These are phyloP conservation scores for Datnioides undecimradiatus DNA, from an alignment of 2,113 vertebrate species.

Conservation along the genomic window DNA sequence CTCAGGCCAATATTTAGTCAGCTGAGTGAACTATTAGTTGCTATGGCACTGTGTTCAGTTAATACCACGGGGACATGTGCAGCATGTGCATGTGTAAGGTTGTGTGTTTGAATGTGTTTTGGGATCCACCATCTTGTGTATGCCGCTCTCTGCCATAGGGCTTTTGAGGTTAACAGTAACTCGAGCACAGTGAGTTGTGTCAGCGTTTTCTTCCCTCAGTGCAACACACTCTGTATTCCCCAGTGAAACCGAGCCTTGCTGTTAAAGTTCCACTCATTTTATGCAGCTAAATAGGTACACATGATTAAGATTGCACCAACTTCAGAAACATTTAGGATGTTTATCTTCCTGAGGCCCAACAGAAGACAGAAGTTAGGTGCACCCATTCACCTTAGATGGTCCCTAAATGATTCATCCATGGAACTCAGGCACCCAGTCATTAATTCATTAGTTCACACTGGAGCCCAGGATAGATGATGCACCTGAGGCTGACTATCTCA, in stretches of 20 bases:
- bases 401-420: conserved; percentile 78
- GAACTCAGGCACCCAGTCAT: conserved; percentile 69
- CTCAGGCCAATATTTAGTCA: conserved; percentile 10
- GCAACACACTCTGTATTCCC: conserved; percentile 51
- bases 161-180: conserved; percentile 43
- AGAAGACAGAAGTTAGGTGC: conserved; percentile 22
- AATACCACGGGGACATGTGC: not conserved
- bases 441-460: conserved; percentile 75
- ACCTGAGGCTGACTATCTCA: conserved; percentile 59
- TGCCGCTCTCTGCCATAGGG: conserved; percentile 26
- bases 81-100: not conserved
- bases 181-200: conserved; percentile 47
- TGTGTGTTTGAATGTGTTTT: conserved; percentile 12
- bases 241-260: conserved; percentile 38
- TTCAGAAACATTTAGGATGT: not conserved
- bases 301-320: not conserved
- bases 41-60: not conserved
- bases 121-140: conserved; percentile 17
- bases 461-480: conserved; percentile 41
- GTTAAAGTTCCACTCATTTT: conserved; percentile 41
- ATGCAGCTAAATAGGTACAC: not conserved
- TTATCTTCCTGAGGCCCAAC: not conserved
- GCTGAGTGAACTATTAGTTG: not conserved
- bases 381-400: conserved; percentile 37
- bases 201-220: conserved; percentile 50